phyloP scores from a whole-genome alignment of 1,140 invertebrate genomes.

The Lepidurus arcticus region DNA sequence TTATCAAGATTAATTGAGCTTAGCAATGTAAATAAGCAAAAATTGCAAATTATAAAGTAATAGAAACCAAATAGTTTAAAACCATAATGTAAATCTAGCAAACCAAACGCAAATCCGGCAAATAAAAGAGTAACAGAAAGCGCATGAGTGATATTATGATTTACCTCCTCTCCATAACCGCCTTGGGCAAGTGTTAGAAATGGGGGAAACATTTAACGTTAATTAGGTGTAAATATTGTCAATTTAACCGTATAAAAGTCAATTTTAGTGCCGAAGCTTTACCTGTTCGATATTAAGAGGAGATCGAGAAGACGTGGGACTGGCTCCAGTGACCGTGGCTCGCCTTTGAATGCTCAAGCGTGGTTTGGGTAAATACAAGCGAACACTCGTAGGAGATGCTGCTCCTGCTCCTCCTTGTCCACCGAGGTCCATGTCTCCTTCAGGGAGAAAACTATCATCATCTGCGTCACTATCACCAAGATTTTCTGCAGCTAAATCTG shows the following conservation, averaged over 20 bases:
- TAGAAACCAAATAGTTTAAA: constrained; percentile 28
- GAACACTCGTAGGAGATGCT: constrained; percentile 45
- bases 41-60: neutral
- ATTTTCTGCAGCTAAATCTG: constrained; percentile 30
- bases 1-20: neutral
- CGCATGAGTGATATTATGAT: neutral
- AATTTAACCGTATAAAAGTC: neutral
- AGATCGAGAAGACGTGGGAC: constrained; percentile 60
- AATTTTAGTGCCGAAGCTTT: constrained; percentile 26
- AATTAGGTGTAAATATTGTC: neutral
- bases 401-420: constrained; percentile 34
- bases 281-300: constrained; percentile 61
- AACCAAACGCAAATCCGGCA: neutral
- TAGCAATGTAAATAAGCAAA: neutral
- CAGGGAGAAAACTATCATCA: constrained; percentile 42
- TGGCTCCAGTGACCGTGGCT: constrained; percentile 80
- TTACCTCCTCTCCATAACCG: constrained; percentile 25
- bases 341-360: constrained; percentile 66
- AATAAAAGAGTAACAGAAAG: constrained; percentile 17
- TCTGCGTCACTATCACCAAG: constrained; percentile 39
- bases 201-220: neutral
- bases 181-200: constrained; percentile 23
- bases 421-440: constrained; percentile 29
- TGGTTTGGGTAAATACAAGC: constrained; percentile 68
- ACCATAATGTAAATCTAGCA: constrained; percentile 20